Evolutionary conservation across 2,797 vertebrate genomes (phyloP).

Genomic region (Nyctibius grandis): DNA sequence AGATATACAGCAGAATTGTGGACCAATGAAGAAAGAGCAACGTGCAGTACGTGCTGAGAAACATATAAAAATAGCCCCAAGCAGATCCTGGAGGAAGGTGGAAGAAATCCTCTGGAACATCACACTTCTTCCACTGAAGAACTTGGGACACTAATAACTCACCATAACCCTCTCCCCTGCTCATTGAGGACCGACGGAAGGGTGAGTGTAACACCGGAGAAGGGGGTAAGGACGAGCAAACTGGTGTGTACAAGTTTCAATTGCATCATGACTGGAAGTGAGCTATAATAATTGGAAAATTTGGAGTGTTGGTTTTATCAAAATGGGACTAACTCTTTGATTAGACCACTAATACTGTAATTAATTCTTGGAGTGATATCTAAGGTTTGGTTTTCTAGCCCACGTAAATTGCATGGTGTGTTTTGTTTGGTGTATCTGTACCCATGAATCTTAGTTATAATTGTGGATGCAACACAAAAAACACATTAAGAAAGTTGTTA

Average conservation of each 20-base stretch:
- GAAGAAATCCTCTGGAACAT: background rate
- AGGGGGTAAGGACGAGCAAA: background rate
- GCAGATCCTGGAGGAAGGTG: background rate
- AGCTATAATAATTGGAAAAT: background rate
- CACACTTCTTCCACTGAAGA: background rate
- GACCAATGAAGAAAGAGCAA: background rate
- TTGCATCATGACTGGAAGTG: background rate
- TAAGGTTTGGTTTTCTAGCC: background rate
- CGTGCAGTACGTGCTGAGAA: conserved; percentile 7
- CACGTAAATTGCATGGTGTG: background rate
- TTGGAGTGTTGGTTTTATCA: background rate
- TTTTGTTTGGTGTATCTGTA: background rate
- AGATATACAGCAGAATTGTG: background rate
- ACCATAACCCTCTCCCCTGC: background rate
- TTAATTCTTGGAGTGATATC: background rate
- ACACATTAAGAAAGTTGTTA: background rate
- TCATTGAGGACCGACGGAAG: background rate
- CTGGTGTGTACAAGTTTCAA: background rate
- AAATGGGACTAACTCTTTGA: background rate
- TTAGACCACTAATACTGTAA: background rate
- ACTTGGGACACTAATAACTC: background rate
- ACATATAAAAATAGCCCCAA: conserved; percentile 25
- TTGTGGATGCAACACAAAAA: background rate
- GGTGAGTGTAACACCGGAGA: background rate
- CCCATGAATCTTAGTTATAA: background rate